These are phyloP conservation scores for Tortricodes alternella DNA, from an alignment of 2,888 invertebrate genomes.

Conservation along the genomic window DNA sequence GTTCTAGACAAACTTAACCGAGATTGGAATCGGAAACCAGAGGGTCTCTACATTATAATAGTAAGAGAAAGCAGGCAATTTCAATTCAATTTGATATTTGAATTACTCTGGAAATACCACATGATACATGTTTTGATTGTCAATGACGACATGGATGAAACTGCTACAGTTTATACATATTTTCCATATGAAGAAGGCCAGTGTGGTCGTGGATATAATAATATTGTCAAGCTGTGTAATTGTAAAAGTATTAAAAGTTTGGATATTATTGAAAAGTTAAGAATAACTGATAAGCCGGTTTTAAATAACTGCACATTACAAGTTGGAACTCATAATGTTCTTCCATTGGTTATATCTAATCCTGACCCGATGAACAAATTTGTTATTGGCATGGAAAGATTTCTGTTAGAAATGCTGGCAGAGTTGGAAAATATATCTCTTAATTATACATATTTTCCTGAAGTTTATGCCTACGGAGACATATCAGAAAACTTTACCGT, in stretches of 20 bases:
- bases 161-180: conserved; percentile 21
- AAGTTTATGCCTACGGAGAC: conserved; percentile 17
- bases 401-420: conserved; percentile 18
- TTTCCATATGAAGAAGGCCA: conserved; percentile 17
- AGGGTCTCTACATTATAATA: background rate
- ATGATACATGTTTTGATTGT: conserved; percentile 21
- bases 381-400: conserved; percentile 27
- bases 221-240: conserved; percentile 18
- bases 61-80: background rate
- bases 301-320: conserved; percentile 25
- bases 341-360: conserved; percentile 18
- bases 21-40: conserved; percentile 2
- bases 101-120: conserved; percentile 9
- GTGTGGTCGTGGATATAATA: conserved; percentile 27
- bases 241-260: conserved; percentile 2
- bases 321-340: conserved; percentile 21
- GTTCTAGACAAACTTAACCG: background rate
- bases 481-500: conserved; percentile 27
- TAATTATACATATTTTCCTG: conserved; percentile 17
- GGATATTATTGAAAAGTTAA: background rate
- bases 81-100: background rate
- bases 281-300: background rate
- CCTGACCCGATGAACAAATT: background rate
- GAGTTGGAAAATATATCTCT: conserved; percentile 5
- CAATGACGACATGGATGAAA: background rate